A percentile compares a stretch with the other conserved stretches of the same genome.
phyloP scores from a whole-genome alignment of 2,113 vertebrate species.

The Dasyprocta punctata region DNA sequence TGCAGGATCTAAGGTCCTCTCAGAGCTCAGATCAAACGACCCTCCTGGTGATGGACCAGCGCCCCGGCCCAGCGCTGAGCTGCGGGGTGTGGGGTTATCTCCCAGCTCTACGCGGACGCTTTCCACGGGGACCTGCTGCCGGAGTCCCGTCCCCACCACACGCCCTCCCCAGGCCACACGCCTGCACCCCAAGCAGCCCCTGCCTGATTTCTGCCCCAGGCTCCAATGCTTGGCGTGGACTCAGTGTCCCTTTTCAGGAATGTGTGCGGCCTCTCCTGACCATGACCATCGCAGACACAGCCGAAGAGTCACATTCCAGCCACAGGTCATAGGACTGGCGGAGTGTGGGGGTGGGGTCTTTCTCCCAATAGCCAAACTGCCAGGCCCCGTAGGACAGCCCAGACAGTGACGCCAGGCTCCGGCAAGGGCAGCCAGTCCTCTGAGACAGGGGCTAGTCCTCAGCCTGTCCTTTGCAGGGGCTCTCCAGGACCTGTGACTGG shows the following conservation, averaged over 20 bases:
- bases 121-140: neutral
- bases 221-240: neutral
- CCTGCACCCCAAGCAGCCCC: neutral
- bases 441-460: no score
- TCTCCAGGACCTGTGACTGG: neutral
- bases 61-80: neutral
- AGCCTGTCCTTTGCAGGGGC: no score
- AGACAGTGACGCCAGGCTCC: fast-evolving
- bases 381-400: neutral
- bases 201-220: neutral
- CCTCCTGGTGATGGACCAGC: neutral
- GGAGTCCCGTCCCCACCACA: neutral
- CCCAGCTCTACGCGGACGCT: neutral
- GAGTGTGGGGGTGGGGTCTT: neutral
- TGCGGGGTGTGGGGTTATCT: neutral
- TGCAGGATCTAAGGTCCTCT: neutral
- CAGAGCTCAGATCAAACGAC: neutral
- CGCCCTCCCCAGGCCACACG: neutral
- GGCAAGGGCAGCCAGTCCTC: neutral
- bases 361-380: neutral
- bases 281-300: conserved; percentile 42
- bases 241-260: conserved; percentile 52
- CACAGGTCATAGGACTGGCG: neutral
- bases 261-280: neutral
- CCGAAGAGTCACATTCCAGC: conserved; percentile 49